These are phyloP conservation scores for Syrmaticus mikado DNA, from an alignment of 2,113 vertebrate species.

Conservation along the genomic window DNA sequence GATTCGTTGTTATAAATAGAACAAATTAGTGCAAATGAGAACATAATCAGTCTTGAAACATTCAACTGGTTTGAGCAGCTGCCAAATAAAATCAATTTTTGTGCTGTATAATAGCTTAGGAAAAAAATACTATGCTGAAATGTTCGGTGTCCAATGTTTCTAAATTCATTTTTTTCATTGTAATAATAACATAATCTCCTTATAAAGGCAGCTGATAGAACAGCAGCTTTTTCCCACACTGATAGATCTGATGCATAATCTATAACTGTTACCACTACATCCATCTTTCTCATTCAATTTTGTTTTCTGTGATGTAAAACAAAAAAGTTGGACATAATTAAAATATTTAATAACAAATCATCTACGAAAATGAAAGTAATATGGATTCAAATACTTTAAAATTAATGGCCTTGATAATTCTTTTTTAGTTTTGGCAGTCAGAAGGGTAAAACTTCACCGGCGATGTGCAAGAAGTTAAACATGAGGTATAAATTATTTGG, in stretches of 20 bases:
- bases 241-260: background rate
- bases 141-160: background rate
- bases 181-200: background rate
- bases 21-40: background rate
- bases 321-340: background rate
- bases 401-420: background rate
- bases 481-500: background rate
- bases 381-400: background rate
- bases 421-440: background rate
- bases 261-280: background rate
- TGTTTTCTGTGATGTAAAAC: background rate
- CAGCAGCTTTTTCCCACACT: background rate
- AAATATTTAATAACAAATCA: background rate
- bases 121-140: background rate
- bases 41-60: background rate
- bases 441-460: background rate
- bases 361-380: background rate
- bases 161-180: background rate
- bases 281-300: background rate
- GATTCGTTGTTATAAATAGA: background rate
- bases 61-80: background rate
- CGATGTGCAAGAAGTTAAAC: background rate
- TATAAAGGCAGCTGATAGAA: background rate
- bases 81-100: background rate
- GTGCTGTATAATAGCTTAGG: background rate